Conservation (phyloP, 1,140 invertebrate species). For the Ditylenchus dipsaci region DNA sequence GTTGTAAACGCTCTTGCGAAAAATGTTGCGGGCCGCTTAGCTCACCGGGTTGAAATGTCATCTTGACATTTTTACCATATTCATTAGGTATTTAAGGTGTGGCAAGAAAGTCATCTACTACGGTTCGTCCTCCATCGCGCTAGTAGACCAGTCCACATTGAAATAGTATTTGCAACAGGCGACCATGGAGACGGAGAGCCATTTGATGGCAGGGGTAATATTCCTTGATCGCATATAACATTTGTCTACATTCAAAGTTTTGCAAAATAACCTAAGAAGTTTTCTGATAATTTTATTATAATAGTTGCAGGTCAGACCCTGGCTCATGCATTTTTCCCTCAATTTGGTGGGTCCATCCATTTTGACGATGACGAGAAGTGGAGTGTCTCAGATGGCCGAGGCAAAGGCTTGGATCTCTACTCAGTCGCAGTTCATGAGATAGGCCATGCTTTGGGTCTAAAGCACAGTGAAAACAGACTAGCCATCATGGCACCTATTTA, state of each 20-base stretch:
- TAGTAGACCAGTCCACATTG: background rate
- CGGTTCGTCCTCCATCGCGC: background rate
- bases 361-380: background rate
- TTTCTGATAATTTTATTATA: background rate
- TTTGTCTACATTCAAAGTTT: no score
- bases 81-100: background rate
- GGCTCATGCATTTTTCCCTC: background rate
- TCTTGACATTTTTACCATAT: background rate
- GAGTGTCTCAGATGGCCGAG: background rate
- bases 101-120: background rate
- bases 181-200: background rate
- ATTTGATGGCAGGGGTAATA: background rate
- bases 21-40: no score
- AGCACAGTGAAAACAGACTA: background rate
- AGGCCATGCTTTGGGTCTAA: background rate
- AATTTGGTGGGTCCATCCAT: background rate
- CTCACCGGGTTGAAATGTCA: no score
- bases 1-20: no score
- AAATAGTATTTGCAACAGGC: background rate
- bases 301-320: background rate
- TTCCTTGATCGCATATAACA: no score
- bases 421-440: background rate
- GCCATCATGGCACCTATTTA: conserved; percentile 3
- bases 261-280: no score
- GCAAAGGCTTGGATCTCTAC: background rate